Percentiles rank a stretch among this genome's conserved stretches.
These are phyloP conservation scores for Melanocharis versteri DNA, from an alignment of 2,113 vertebrate genomes.

Conservation along the genomic window DNA sequence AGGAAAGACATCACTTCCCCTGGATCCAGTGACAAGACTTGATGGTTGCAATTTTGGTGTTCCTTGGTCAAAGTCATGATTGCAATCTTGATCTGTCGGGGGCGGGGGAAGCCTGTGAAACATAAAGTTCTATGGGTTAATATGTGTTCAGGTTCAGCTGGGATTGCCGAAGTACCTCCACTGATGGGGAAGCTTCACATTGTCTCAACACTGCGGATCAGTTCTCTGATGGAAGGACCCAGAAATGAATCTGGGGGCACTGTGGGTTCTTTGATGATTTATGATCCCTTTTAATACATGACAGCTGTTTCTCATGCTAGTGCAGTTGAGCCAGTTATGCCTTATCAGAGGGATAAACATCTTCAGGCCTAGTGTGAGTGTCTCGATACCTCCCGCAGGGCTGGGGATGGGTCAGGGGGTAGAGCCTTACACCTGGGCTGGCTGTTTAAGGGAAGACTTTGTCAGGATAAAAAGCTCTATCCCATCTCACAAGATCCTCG, in stretches of 20 bases:
- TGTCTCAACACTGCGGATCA: not conserved
- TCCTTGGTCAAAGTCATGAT: not conserved
- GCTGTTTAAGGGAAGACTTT: not conserved
- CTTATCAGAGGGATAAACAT: not conserved
- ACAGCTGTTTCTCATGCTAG: not conserved
- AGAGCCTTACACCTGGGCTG: no score
- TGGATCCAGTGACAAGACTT: not conserved
- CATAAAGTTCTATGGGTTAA: not conserved
- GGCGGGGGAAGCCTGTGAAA: not conserved
- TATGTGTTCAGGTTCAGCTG: rapidly evolving
- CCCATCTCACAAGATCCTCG: not conserved
- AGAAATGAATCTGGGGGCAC: not conserved
- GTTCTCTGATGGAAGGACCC: not conserved
- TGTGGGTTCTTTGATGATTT: not conserved
- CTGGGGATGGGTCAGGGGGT: no score
- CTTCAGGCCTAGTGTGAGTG: not conserved
- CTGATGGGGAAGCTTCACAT: not conserved
- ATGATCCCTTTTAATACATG: not conserved
- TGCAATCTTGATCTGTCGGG: no score
- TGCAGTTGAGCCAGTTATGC: not conserved
- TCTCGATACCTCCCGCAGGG: rapidly evolving
- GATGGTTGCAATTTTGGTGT: not conserved
- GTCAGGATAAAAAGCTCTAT: not conserved
- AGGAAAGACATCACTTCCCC: not conserved
- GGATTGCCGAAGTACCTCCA: not conserved